These are phyloP conservation scores for Sebastes dallii DNA, from an alignment of 2,797 vertebrate genomes.

Conservation along the genomic window DNA sequence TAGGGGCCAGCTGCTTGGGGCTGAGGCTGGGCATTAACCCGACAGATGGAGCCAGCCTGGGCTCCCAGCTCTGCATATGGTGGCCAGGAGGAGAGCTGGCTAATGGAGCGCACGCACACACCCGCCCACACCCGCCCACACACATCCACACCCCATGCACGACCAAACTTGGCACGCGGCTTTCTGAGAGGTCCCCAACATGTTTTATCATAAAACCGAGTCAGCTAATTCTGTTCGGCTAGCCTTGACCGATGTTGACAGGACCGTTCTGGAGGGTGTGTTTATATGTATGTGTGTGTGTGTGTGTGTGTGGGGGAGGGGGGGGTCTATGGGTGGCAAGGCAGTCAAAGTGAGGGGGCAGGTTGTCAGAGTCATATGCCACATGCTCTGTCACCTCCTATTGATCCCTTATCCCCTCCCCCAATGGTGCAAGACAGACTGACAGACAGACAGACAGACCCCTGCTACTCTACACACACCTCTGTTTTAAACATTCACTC, in stretches of 20 bases:
- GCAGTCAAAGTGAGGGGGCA: constrained; percentile 45
- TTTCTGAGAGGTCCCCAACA: constrained; percentile 28
- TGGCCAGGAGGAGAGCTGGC: constrained; percentile 77
- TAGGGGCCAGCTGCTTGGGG: constrained; percentile 84
- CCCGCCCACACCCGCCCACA: constrained; percentile 13
- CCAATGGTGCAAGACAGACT: constrained; percentile 58
- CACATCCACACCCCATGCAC: constrained; percentile 1
- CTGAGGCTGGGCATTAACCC: constrained; percentile 77
- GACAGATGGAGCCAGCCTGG: constrained; percentile 86
- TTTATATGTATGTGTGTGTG: constrained; percentile 3
- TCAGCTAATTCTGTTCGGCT: constrained; percentile 40
- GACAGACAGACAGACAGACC: constrained; percentile 62
- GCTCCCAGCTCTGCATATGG: constrained; percentile 81
- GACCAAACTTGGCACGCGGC: constrained; percentile 38
- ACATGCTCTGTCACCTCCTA: constrained; percentile 75
- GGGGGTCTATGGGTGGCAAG: neutral
- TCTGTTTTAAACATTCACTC: constrained; percentile 42
- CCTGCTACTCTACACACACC: constrained; percentile 50
- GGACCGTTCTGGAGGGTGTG: constrained; percentile 19
- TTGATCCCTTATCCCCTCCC: constrained; percentile 67
- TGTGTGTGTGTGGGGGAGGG: neutral
- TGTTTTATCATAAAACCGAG: constrained; percentile 56
- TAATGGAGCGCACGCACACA: constrained; percentile 63
- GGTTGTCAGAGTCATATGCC: constrained; percentile 64
- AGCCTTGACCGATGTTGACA: constrained; percentile 40